These are phyloP conservation scores for Neodon shergylaensis DNA, from an alignment of 2,113 vertebrate genomes.

Conservation along the genomic window DNA sequence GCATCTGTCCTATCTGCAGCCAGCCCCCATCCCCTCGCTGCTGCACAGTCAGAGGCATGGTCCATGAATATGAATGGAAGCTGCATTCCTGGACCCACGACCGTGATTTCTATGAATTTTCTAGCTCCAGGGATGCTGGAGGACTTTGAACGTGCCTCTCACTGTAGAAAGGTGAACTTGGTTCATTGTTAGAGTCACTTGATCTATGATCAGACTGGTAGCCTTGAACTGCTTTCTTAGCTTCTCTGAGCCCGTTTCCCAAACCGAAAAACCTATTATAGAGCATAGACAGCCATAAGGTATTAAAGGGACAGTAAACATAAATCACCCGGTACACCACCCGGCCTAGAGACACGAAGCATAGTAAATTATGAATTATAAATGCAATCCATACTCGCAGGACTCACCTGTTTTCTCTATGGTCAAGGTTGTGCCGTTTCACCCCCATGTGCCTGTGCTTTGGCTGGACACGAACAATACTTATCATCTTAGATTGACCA, in stretches of 20 bases:
- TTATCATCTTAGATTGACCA: neutral
- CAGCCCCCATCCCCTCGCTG: neutral
- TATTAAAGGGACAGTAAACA: neutral
- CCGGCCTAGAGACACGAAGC: neutral
- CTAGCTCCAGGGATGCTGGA: neutral
- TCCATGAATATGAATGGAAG: neutral
- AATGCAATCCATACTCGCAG: neutral
- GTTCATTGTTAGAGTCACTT: neutral
- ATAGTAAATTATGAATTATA: neutral
- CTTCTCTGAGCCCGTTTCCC: neutral
- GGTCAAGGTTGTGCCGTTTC: neutral
- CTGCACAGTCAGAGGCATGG: neutral
- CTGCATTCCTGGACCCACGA: neutral
- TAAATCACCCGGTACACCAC: neutral
- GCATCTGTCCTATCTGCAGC: no score
- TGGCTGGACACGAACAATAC: neutral
- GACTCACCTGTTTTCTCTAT: neutral
- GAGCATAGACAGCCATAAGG: neutral
- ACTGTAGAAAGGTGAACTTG: neutral
- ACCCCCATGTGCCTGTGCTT: neutral
- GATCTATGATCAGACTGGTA: neutral
- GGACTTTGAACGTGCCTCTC: neutral
- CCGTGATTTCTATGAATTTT: neutral
- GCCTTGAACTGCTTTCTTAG: neutral
- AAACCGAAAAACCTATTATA: neutral